These are phyloP conservation scores for Ptychadena robeensis DNA, from an alignment of 2,797 vertebrate species.

Conservation along the genomic window DNA sequence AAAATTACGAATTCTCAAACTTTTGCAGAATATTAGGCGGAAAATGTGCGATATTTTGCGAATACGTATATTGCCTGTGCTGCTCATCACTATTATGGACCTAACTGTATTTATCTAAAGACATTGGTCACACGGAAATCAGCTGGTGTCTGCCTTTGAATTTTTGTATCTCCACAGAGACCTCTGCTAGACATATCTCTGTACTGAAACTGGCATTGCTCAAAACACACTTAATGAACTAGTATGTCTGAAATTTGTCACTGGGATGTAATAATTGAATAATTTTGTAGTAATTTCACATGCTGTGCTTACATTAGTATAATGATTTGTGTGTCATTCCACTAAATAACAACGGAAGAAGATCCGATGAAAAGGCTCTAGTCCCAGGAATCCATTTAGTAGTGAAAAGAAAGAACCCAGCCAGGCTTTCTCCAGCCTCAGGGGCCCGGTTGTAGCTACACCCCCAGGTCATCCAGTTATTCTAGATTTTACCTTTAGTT, in stretches of 20 bases:
- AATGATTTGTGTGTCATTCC: background rate
- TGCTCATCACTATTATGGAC: too few species aligned
- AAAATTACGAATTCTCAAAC: too few species aligned
- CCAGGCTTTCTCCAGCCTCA: background rate
- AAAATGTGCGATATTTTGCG: too few species aligned
- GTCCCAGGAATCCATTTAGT: background rate
- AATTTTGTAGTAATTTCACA: background rate
- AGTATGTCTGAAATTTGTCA: conserved; percentile 8
- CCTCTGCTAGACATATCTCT: background rate
- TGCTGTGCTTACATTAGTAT: background rate
- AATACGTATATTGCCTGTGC: too few species aligned
- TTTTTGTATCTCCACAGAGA: background rate
- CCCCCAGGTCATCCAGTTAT: background rate
- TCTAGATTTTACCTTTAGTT: background rate
- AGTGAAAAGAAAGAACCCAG: background rate
- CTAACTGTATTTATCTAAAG: background rate
- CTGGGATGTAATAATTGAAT: conserved; percentile 1
- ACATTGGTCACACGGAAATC: background rate
- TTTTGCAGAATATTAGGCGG: too few species aligned
- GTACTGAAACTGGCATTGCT: background rate
- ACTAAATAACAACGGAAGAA: background rate
- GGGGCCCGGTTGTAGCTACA: background rate
- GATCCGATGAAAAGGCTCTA: background rate
- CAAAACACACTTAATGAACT: background rate
- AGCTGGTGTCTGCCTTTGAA: background rate